Evolutionary conservation across 2,888 invertebrate species (phyloP).

Genomic region (Dynastes tityus): DNA sequence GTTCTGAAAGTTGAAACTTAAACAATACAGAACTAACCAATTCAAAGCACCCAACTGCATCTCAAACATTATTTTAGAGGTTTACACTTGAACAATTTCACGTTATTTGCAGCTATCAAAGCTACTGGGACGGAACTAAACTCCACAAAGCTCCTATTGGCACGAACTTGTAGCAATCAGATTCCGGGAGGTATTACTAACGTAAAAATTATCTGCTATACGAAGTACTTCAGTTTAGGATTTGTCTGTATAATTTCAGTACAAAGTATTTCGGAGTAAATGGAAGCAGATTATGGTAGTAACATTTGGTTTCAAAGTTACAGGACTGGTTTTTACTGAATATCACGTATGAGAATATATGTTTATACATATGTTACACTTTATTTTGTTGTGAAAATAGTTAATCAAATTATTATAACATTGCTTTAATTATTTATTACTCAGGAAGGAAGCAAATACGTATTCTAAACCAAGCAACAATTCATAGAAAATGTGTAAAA

Average conservation of each 20-base stretch:
- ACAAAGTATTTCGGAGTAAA: background rate
- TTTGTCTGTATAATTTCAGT: conserved; percentile 9
- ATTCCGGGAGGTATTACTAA: conserved; percentile 21
- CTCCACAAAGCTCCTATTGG: conserved; percentile 38
- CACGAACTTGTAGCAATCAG: conserved; percentile 22
- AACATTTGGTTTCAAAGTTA: too few relatives aligned
- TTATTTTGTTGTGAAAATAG: too few relatives aligned
- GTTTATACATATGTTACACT: too few relatives aligned
- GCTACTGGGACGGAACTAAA: conserved; percentile 35
- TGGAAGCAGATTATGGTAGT: background rate
- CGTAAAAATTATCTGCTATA: conserved; percentile 27
- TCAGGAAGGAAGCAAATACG: too few relatives aligned
- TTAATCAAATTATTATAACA: too few relatives aligned
- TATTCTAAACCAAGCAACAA: too few relatives aligned
- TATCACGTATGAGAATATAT: too few relatives aligned
- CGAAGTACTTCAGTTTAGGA: conserved; percentile 8
- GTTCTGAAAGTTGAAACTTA: background rate
- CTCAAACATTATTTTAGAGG: conserved; percentile 41
- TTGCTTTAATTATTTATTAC: too few relatives aligned
- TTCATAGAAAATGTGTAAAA: too few relatives aligned
- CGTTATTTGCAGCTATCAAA: conserved; percentile 36
- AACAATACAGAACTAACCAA: conserved; percentile 13
- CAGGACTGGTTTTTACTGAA: too few relatives aligned
- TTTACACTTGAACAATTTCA: conserved; percentile 33
- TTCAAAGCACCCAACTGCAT: conserved; percentile 34